Conservation (phyloP, 2,113 vertebrate species). For the Notothenia rossii region DNA sequence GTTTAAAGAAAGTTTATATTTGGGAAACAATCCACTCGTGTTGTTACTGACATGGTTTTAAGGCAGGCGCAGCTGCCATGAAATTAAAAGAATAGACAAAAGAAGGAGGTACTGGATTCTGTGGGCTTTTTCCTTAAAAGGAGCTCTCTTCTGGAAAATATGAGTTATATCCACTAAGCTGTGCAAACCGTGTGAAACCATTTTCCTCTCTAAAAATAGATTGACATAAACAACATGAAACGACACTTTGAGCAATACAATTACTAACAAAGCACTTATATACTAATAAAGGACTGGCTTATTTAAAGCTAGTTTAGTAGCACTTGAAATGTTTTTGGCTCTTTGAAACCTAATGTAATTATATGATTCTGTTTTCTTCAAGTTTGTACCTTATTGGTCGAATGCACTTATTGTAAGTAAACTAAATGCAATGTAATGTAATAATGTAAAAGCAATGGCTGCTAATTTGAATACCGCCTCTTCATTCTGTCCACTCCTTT, state of each 20-base stretch:
- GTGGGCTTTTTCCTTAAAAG: conserved; percentile 54
- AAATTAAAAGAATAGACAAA: conserved; percentile 57
- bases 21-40: conserved; percentile 36
- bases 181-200: conserved; percentile 40
- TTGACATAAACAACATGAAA: not conserved
- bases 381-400: no score
- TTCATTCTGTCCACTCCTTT: not conserved
- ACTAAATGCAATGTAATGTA: no score
- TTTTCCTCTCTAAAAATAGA: conserved; percentile 49
- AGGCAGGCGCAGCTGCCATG: conserved; percentile 48
- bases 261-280: no score
- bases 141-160: conserved; percentile 50
- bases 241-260: no score
- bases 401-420: no score
- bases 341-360: no score
- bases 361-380: no score
- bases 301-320: no score
- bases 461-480: not conserved
- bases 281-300: no score
- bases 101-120: conserved; percentile 22
- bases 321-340: no score
- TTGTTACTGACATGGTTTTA: conserved; percentile 39
- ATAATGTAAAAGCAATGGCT: no score
- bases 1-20: conserved; percentile 57
- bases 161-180: conserved; percentile 41